Evolutionary conservation across 2,113 vertebrate species (phyloP).

Genomic region (Ptychochromis oligacanthus): DNA sequence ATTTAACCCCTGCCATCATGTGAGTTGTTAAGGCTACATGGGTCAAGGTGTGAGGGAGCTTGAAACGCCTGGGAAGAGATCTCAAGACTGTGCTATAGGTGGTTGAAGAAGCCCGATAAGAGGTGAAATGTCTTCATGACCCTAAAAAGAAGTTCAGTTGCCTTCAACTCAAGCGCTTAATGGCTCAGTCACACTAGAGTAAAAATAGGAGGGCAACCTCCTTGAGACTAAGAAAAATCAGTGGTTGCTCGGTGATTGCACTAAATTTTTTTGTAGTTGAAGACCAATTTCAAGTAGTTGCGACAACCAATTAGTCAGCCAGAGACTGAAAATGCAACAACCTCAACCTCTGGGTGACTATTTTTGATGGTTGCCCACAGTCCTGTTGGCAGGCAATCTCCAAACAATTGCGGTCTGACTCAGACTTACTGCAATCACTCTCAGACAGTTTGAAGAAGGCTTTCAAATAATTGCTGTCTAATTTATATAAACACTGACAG

Average conservation of each 20-base stretch:
- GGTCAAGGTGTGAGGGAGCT: not conserved
- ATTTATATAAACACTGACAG: too few species aligned
- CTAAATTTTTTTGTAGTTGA: too few species aligned
- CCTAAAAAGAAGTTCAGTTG: not conserved
- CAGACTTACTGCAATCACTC: too few species aligned
- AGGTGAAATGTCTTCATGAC: not conserved
- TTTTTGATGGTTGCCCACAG: too few species aligned
- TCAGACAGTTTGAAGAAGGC: too few species aligned
- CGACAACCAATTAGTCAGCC: not conserved
- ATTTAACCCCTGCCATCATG: not conserved
- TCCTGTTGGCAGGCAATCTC: too few species aligned
- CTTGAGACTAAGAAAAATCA: not conserved
- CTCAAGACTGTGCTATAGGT: not conserved
- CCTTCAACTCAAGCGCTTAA: not conserved
- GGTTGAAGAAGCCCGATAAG: not conserved
- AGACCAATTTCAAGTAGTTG: too few species aligned
- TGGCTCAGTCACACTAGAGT: not conserved
- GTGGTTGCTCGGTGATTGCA: too few species aligned
- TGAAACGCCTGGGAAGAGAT: not conserved
- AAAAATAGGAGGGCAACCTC: not conserved
- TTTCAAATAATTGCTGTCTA: too few species aligned
- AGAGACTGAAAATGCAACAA: not conserved
- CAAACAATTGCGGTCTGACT: too few species aligned
- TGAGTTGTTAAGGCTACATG: not conserved
- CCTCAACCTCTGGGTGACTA: not conserved